Evolutionary conservation across 2,797 vertebrate species (phyloP).

Genomic region (Silurus aristotelis): DNA sequence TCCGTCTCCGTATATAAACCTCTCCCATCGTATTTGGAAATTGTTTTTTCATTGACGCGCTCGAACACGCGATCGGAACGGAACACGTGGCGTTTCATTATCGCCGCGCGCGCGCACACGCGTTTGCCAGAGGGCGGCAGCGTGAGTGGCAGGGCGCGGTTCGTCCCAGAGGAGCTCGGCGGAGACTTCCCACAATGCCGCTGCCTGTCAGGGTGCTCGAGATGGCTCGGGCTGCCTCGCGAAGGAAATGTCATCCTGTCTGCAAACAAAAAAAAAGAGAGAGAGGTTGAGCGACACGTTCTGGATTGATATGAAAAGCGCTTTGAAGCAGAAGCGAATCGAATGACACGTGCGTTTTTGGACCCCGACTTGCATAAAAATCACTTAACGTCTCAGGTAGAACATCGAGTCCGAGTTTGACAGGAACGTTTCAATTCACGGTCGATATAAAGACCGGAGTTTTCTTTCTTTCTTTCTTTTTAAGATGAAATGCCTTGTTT

Average conservation of each 20-base stretch:
- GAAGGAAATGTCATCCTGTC: constrained; percentile 77
- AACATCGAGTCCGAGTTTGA: neutral
- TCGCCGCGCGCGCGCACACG: constrained; percentile 63
- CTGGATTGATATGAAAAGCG: constrained; percentile 24
- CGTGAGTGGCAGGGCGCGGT: constrained; percentile 46
- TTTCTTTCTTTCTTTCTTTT: too few relatives aligned
- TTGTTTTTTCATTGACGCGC: too few relatives aligned
- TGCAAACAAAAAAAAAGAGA: neutral
- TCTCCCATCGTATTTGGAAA: too few relatives aligned
- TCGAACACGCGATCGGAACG: constrained; percentile 55
- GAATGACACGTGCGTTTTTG: constrained; percentile 42
- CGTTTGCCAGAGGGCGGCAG: constrained; percentile 58
- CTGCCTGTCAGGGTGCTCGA: constrained; percentile 73
- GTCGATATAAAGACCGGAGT: neutral
- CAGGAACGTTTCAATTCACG: constrained; percentile 14
- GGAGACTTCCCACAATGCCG: constrained; percentile 72
- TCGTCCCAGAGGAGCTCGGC: constrained; percentile 67
- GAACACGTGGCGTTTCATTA: constrained; percentile 71
- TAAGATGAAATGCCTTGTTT: neutral
- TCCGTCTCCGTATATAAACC: neutral
- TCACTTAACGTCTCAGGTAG: constrained; percentile 15
- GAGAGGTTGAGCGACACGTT: constrained; percentile 30
- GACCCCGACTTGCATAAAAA: constrained; percentile 21
- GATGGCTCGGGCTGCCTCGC: constrained; percentile 65
- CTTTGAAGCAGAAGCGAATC: constrained; percentile 37